Percentiles rank a stretch among this genome's conserved stretches.
Evolutionary conservation across 2,113 vertebrate species (phyloP).

Genomic region (Alouatta palliata): DNA sequence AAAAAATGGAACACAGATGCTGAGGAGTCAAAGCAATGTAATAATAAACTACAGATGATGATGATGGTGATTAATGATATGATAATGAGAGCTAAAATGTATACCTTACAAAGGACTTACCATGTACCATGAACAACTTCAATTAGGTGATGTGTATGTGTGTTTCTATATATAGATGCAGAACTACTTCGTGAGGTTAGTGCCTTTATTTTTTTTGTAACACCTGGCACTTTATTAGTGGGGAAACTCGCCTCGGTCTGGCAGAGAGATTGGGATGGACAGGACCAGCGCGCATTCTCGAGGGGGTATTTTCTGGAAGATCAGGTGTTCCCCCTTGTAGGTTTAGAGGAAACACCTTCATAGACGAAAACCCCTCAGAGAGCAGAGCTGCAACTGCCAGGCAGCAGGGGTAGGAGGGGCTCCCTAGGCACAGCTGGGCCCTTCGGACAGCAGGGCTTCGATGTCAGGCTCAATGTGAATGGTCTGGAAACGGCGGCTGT

Average conservation of each 20-base stretch:
- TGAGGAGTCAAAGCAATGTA: not conserved
- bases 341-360: slow-evolving; percentile 84
- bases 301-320: slow-evolving; percentile 69
- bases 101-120: not conserved
- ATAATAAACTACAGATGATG: not conserved
- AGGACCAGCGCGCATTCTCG: slow-evolving; percentile 13
- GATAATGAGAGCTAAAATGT: not conserved
- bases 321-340: slow-evolving; percentile 74
- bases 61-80: not conserved
- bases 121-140: not conserved
- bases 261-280: not conserved
- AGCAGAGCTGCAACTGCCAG: slow-evolving; percentile 25
- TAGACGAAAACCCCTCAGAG: slow-evolving; percentile 69
- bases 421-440: not conserved
- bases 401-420: not conserved
- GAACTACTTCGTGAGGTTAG: not conserved
- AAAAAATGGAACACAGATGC: not conserved
- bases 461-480: slow-evolving; percentile 93
- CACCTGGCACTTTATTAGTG: slow-evolving; percentile 64
- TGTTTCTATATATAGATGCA: not conserved
- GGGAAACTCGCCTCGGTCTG: not conserved
- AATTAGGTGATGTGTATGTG: not conserved
- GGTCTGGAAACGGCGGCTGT: slow-evolving; percentile 92
- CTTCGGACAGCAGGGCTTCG: slow-evolving; percentile 87
- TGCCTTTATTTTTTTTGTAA: not conserved